phyloP scores from a whole-genome alignment of 2,797 vertebrate species.

The Borostomias antarcticus region DNA sequence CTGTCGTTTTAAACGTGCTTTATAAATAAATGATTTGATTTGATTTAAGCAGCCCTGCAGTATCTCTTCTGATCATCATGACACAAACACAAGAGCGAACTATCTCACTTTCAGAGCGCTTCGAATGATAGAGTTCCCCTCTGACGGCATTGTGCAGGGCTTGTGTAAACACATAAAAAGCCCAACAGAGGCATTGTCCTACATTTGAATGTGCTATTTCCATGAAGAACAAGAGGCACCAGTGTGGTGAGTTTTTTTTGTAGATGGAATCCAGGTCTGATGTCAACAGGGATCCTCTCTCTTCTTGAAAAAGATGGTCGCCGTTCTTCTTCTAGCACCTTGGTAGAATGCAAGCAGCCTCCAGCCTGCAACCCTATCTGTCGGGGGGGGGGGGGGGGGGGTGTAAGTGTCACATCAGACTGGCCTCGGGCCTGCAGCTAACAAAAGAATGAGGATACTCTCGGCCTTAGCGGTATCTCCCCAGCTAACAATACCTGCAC shows the following conservation, averaged over 20 bases:
- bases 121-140: background rate
- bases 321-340: background rate
- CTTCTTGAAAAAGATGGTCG: background rate
- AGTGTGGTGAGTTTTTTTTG: background rate
- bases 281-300: background rate
- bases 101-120: background rate
- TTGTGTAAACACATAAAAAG: background rate
- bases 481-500: conserved; percentile 1
- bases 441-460: background rate
- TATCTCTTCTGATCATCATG: background rate
- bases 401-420: conserved; percentile 7
- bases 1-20: too few relatives aligned
- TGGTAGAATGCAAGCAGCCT: background rate
- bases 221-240: background rate
- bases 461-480: background rate
- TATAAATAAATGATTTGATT: background rate
- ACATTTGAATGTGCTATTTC: background rate
- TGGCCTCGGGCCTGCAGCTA: background rate
- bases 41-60: background rate
- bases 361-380: background rate
- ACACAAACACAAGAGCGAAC: background rate
- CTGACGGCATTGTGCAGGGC: background rate
- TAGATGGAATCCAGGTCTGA: background rate
- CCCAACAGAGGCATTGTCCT: background rate
- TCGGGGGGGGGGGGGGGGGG: background rate